Conservation (phyloP, 2,888 invertebrate genomes). For the Hypsopygia costalis region DNA sequence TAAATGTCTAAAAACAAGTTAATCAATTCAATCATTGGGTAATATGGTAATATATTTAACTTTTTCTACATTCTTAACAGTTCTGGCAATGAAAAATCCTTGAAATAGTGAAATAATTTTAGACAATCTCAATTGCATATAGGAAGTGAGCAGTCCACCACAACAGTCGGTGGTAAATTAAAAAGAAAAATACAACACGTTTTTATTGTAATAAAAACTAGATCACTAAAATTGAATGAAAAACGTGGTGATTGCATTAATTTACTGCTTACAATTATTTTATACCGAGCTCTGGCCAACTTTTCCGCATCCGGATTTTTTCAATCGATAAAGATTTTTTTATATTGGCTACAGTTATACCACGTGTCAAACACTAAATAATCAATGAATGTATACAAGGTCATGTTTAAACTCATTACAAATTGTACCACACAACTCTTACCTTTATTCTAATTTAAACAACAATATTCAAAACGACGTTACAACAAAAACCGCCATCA, state of each 20-base stretch:
- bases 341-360: no score
- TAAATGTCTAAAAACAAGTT: neutral
- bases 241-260: no score
- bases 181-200: neutral
- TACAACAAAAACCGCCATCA: neutral
- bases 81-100: conserved; percentile 1
- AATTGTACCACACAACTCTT: no score
- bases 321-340: no score
- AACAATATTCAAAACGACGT: neutral
- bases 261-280: no score
- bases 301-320: no score
- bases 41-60: conserved; percentile 1
- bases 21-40: conserved; percentile 2
- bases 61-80: neutral
- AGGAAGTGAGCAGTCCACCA: neutral
- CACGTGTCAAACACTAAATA: no score
- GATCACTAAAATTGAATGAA: neutral
- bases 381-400: no score
- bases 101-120: neutral
- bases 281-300: no score
- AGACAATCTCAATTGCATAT: neutral
- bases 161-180: no score
- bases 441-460: neutral
- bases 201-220: neutral
- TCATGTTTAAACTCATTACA: no score